Conservation (phyloP, 2,888 invertebrate genomes). For the Coenonympha arcania region DNA sequence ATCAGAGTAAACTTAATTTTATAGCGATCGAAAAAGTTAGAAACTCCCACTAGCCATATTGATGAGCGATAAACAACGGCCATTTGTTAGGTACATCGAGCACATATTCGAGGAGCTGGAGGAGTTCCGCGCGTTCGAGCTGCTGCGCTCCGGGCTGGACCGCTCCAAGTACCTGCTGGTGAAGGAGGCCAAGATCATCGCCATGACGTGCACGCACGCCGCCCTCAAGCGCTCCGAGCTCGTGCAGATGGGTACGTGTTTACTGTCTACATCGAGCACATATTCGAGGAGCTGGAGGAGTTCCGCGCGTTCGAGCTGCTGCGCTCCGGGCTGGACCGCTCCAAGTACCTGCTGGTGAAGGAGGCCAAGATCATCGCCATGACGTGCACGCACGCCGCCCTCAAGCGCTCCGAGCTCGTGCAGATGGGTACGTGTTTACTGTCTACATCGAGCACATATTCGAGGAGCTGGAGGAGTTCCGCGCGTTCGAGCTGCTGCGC, state of each 20-base stretch:
- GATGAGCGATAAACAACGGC: too few species aligned
- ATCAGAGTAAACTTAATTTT: too few species aligned
- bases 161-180: conserved; percentile 96
- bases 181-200: conserved; percentile 99
- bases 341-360: conserved; percentile 96
- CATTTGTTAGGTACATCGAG: too few species aligned
- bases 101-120: conserved; percentile 97
- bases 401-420: conserved; percentile 96
- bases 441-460: conserved; percentile 94
- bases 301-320: conserved; percentile 98
- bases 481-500: conserved; percentile 96
- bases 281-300: conserved; percentile 97
- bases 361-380: conserved; percentile 99
- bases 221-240: conserved; percentile 96
- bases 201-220: conserved; percentile 99
- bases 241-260: conserved; percentile 76
- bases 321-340: conserved; percentile 94
- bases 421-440: conserved; percentile 56
- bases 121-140: conserved; percentile 98
- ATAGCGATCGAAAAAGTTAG: too few species aligned
- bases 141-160: conserved; percentile 95
- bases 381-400: conserved; percentile 99
- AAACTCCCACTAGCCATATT: too few species aligned
- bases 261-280: conserved; percentile 85
- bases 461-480: conserved; percentile 96